Percentiles rank a stretch among this genome's conserved stretches.
phyloP scores from a whole-genome alignment of 2,888 invertebrate genomes.

The Flexamia atlantica region DNA sequence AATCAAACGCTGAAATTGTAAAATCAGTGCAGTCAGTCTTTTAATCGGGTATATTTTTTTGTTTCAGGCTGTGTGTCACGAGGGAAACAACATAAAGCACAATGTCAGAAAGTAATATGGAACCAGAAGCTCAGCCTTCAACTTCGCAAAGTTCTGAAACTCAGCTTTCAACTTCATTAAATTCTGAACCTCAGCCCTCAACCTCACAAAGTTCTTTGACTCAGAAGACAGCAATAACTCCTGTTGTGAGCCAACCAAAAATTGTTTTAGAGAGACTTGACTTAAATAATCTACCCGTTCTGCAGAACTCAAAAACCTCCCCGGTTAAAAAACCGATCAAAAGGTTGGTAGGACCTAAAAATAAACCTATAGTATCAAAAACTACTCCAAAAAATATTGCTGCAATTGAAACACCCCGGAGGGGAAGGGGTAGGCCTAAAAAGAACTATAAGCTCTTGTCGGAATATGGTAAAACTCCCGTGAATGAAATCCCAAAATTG shows the following conservation, averaged over 20 bases:
- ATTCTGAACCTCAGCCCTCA: slow-evolving; percentile 17
- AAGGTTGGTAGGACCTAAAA: neutral
- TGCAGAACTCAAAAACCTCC: neutral
- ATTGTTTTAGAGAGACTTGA: slow-evolving; percentile 48
- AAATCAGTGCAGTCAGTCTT: no score
- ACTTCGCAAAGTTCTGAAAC: no score
- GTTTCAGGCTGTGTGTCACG: no score
- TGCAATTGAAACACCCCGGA: neutral
- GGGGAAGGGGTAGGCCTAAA: neutral
- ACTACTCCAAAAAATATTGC: neutral
- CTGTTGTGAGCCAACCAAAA: slow-evolving; percentile 37
- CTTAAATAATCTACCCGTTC: neutral
- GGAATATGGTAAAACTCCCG: neutral
- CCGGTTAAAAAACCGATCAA: neutral
- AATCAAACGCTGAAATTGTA: no score
- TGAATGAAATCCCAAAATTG: neutral
- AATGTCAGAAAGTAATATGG: slow-evolving; percentile 5
- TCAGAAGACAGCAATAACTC: slow-evolving; percentile 7
- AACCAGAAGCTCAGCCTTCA: slow-evolving; percentile 28
- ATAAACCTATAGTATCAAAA: neutral
- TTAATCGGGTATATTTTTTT: no score
- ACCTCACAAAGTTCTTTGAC: neutral
- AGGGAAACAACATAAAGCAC: no score
- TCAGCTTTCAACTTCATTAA: no score
- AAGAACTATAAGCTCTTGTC: slow-evolving; percentile 4